Percentiles rank a stretch among this genome's conserved stretches.
Conservation (phyloP, 2,113 vertebrate species). For the Meles meles region DNA sequence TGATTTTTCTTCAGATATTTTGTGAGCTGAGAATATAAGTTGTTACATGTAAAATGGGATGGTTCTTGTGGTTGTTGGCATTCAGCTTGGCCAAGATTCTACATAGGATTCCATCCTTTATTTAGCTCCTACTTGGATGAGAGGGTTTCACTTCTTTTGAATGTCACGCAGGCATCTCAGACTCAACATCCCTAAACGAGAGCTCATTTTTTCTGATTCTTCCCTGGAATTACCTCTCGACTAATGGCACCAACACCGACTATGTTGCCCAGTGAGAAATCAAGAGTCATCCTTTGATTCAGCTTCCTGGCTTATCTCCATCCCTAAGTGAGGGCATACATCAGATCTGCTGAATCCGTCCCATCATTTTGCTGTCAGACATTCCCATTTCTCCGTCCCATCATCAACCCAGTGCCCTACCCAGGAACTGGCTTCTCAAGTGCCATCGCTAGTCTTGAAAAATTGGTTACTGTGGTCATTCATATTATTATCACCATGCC, state of each 20-base stretch:
- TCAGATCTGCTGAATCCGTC: neutral
- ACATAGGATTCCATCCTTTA: neutral
- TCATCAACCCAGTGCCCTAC: accelerated
- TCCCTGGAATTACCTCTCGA: neutral
- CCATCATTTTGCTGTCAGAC: neutral
- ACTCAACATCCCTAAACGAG: too few species aligned
- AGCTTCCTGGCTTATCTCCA: neutral
- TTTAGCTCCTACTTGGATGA: neutral
- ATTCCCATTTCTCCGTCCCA: accelerated
- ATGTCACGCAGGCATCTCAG: neutral
- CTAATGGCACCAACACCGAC: too few species aligned
- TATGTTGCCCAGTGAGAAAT: neutral
- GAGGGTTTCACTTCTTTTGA: neutral
- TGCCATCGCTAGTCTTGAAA: neutral
- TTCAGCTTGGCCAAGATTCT: neutral
- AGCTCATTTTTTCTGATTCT: neutral
- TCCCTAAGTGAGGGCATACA: neutral
- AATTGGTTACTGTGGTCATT: neutral
- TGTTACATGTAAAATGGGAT: neutral
- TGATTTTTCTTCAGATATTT: neutral
- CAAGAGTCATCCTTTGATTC: neutral
- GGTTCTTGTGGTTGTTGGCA: neutral
- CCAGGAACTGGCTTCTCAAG: neutral
- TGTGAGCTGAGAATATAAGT: neutral
- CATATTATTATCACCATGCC: too few species aligned